Evolutionary conservation across 1,140 invertebrate genomes (phyloP), one percentile per base, ranked within the genome.

Genomic region (Copidosoma floridanum): DNA sequence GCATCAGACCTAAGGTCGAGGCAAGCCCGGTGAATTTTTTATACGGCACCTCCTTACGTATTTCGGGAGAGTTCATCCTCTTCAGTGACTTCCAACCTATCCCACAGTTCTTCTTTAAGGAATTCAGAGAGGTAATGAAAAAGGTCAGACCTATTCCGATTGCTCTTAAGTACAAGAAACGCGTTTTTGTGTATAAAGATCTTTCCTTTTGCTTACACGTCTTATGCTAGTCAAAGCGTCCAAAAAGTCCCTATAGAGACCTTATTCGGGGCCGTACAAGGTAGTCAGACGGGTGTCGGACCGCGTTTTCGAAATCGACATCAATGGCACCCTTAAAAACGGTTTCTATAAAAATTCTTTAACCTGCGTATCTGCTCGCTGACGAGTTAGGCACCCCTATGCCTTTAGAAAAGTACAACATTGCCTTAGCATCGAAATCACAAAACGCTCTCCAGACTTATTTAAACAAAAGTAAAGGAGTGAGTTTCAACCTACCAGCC

Each of bases 41-140:
- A 6, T 73, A 65, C 38, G 70, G 70, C 8, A 65, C 63, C 23
- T 54, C 68, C 11, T 35, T 74, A 8, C 32, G 69, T n/a, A 48
- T 76, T 1, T 69, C 71, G 12, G 70, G 70, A 1, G 73, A 79
- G 63, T 72, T 76, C 43, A 67, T 78, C 32, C 27, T 59, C 10
- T 35, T 44, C 24, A 12, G 40, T 16, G 43, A 40, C 11, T 14
- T 14, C 14, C 54, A 32, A 24, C 47, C 26, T 4, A 37, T 56
- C 10, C 57, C 56, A 20, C 38, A 51, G 35, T 37, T 57, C 12
- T 60, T 57, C 47, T 35, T 60, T 6, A 47, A 64, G 21, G 20
- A 63, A 2, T 23, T 70, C 7, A 37, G 55, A 2, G n/a, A 37
- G 12, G 29, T 12, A n/a, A 67, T 71, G 48, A n/a, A 32, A 2